Conservation (phyloP, 2,888 invertebrate genomes). For the Conchocele bisecta region DNA sequence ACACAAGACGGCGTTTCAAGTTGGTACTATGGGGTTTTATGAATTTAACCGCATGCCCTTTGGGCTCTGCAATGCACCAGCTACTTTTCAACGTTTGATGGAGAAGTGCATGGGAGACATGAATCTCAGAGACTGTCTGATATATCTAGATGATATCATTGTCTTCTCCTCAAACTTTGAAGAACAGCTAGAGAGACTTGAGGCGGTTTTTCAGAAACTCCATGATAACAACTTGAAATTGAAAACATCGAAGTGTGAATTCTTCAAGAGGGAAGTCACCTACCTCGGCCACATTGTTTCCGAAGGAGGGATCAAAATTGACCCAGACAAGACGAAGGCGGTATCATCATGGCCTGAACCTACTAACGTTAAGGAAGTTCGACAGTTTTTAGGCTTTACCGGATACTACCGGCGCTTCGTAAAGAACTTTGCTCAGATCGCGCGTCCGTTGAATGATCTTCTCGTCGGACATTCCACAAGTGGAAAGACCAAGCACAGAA, state of each 20-base stretch:
- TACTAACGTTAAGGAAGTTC: background rate
- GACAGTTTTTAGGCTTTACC: slow-evolving; percentile 17
- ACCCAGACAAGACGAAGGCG: slow-evolving; percentile 1
- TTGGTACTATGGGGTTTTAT: slow-evolving; percentile 46
- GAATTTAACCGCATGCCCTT: slow-evolving; percentile 64
- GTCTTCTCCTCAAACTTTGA: background rate
- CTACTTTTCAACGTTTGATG: slow-evolving; percentile 62
- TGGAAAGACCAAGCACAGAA: background rate
- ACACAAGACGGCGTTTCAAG: slow-evolving; percentile 63
- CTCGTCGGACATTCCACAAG: background rate
- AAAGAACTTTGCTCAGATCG: background rate
- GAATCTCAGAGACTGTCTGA: slow-evolving; percentile 4
- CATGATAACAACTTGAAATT: slow-evolving; percentile 5
- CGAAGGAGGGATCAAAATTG: background rate
- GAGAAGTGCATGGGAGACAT: slow-evolving; percentile 22
- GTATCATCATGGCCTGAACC: slow-evolving; percentile 3
- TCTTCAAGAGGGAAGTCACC: background rate
- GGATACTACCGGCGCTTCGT: slow-evolving; percentile 13
- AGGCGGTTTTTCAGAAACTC: slow-evolving; percentile 7
- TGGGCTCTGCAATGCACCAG: slow-evolving; percentile 60
- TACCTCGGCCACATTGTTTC: slow-evolving; percentile 12
- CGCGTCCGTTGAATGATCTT: background rate
- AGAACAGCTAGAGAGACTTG: background rate
- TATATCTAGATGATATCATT: slow-evolving; percentile 15
- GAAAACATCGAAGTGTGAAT: slow-evolving; percentile 14